Evolutionary conservation across 2,888 invertebrate species (phyloP), one percentile per base, ranked within the genome.

Genomic region (Nezara viridula): DNA sequence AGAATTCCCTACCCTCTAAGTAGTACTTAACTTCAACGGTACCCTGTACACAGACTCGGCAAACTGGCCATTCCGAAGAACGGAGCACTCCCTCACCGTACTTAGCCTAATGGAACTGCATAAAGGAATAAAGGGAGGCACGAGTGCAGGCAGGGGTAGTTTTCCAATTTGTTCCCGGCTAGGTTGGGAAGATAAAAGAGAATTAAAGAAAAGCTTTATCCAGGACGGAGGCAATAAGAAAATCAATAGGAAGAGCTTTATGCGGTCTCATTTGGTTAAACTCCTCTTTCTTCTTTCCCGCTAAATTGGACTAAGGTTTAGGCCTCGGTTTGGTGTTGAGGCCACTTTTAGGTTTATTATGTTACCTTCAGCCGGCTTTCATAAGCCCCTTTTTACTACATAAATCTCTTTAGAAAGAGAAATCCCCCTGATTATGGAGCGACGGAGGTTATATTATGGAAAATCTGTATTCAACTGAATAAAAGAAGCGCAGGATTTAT

Each of bases 191-290:
- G 81, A 44, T 81, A 81, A 81, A 81, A 81, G 81, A 6, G 81
- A 81, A 81, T 81, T 81, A 81, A 81, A 81, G 81, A 81, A 81
- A 81, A 81, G 81, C 44, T n/a, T 77, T 81, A 81, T 40, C 44
- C 81, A n/a, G 81, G 81, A 40, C 44, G 44, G 44, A 81, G 81
- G 81, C 81, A 81, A 81, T 81, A 81, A 81, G 44, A 44, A 81
- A 81, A 81, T 81, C 81, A 81, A 81, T 81, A 81, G 81, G 44
- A 81, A 40, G 44, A 40, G 40, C 81, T 81, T 81, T 81, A 81
- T 81, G 81, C 81, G 40, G 81, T 81, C 81, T 81, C 81, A 81
- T 81, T 81, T 81, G 81, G 81, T 81, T 81, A 81, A 81, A 81
- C 81, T 81, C 81, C 81, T n/a, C 81, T 44, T 81, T 44, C 81